phyloP scores from a whole-genome alignment of 2,797 vertebrate species.

The Mus spretus region DNA sequence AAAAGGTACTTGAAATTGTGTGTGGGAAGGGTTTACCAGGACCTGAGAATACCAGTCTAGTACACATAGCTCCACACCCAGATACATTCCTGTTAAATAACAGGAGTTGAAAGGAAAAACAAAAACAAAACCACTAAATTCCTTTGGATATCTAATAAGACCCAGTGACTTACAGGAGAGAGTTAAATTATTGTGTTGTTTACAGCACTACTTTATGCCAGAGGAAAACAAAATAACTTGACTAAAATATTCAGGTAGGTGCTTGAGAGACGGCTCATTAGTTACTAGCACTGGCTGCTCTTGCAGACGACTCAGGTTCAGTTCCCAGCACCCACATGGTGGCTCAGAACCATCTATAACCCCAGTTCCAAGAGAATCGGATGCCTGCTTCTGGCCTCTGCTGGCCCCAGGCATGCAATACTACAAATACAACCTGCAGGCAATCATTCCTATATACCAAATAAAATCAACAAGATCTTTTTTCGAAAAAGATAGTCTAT shows the following conservation, averaged over 20 bases:
- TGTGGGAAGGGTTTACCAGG: background rate
- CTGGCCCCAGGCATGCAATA: background rate
- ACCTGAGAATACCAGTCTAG: background rate
- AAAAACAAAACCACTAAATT: background rate
- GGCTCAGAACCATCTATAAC: background rate
- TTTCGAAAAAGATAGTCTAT: background rate
- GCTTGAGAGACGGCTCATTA: background rate
- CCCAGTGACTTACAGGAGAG: background rate
- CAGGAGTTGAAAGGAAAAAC: background rate
- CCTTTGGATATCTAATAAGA: background rate
- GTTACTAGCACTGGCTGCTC: background rate
- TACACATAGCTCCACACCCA: background rate
- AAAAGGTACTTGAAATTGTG: background rate
- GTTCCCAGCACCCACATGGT: too few relatives aligned
- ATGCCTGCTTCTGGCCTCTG: background rate
- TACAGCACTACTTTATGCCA: background rate
- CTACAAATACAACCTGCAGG: background rate
- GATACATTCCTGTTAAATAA: background rate
- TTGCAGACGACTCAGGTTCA: background rate
- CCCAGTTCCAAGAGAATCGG: too few relatives aligned
- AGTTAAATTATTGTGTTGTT: background rate
- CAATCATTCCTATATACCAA: background rate
- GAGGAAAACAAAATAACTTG: background rate
- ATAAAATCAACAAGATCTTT: background rate
- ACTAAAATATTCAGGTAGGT: background rate